These are phyloP conservation scores for Parnassius apollo DNA, from an alignment of 2,888 invertebrate species.

Conservation along the genomic window DNA sequence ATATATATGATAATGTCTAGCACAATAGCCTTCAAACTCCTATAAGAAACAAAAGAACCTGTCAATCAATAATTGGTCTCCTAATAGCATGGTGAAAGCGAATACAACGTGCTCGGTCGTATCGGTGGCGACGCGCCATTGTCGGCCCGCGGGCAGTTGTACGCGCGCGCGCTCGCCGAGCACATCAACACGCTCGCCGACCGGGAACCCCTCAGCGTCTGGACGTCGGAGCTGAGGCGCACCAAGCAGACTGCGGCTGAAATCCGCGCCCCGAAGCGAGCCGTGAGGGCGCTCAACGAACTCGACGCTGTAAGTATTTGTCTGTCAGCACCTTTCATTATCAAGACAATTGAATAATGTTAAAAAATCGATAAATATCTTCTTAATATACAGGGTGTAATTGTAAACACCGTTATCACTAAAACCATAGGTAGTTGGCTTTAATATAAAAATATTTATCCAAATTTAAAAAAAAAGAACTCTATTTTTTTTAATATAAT, in stretches of 20 bases:
- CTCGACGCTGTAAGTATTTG: conserved; percentile 91
- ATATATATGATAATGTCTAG: no score
- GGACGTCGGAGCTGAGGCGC: conserved; percentile 94
- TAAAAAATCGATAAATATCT: no score
- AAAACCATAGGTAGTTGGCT: no score
- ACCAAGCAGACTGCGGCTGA: conserved; percentile 93
- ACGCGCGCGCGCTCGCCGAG: conserved; percentile 87
- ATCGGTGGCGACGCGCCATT: conserved; percentile 95
- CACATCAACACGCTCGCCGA: conserved; percentile 83
- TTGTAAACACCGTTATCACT: no score
- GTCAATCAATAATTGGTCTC: no score
- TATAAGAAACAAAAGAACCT: no score
- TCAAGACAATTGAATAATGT: no score
- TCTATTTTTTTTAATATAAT: no score
- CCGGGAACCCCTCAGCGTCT: conserved; percentile 88
- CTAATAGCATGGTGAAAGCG: conserved; percentile 94
- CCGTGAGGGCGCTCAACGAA: conserved; percentile 93
- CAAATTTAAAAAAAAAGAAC: no score
- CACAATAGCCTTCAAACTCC: no score
- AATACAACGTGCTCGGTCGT: conserved; percentile 93
- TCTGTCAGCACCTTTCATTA: not conserved
- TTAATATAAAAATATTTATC: no score
- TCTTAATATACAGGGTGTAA: no score
- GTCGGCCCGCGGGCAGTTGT: conserved; percentile 89
- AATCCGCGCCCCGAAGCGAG: conserved; percentile 90